Percentiles rank a stretch among this genome's conserved stretches.
Conservation (phyloP, 2,888 invertebrate genomes). For the Drosophila pseudotalamancana region DNA sequence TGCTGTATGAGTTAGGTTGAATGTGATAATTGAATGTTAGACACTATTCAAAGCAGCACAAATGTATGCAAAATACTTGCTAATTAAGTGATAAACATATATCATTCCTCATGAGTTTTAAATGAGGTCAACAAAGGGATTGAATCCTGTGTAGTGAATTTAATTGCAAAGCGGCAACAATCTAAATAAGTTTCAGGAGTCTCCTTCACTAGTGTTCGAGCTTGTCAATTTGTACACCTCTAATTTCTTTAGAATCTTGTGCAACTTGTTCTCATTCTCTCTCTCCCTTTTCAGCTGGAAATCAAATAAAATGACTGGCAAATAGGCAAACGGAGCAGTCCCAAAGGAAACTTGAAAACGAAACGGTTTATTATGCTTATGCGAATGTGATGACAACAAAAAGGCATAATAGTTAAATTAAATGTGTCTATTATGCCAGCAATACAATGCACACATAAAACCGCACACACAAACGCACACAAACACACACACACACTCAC, state of each 20-base stretch:
- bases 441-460: conserved; percentile 80
- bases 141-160: conserved; percentile 4
- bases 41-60: conserved; percentile 32
- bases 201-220: conserved; percentile 7
- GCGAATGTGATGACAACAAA: conserved; percentile 80
- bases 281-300: conserved; percentile 28
- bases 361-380: conserved; percentile 77
- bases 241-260: conserved; percentile 67
- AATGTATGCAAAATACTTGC: conserved; percentile 50
- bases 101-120: neutral
- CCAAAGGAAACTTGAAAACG: conserved; percentile 71
- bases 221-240: conserved; percentile 55
- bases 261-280: conserved; percentile 16
- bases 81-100: conserved; percentile 37
- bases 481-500: conserved; percentile 15
- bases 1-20: neutral
- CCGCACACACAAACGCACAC: conserved; percentile 49
- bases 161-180: neutral
- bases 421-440: conserved; percentile 80
- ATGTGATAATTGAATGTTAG: conserved; percentile 41
- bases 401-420: conserved; percentile 82
- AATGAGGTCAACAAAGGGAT: neutral
- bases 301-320: conserved; percentile 77
- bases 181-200: neutral
- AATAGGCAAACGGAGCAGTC: conserved; percentile 52